Evolutionary conservation across 2,113 vertebrate genomes (phyloP).

Genomic region (Phoxinus phoxinus): DNA sequence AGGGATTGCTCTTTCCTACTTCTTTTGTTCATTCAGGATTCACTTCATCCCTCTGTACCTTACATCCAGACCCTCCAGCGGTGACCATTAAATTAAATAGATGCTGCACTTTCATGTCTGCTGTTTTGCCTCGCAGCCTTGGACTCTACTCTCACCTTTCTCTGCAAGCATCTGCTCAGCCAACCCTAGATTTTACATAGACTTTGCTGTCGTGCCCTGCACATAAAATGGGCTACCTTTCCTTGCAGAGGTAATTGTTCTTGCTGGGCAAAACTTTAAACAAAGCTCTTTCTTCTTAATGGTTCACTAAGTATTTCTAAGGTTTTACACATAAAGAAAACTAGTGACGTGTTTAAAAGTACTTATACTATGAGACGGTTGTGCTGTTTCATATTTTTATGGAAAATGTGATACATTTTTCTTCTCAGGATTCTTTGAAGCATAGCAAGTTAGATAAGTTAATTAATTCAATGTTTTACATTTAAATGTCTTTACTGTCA

Average conservation of each 20-base stretch:
- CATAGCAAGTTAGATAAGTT: no score
- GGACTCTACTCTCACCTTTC: slow-evolving; percentile 44
- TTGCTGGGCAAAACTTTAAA: slow-evolving; percentile 1
- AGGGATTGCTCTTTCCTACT: slow-evolving; percentile 33
- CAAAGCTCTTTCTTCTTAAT: not conserved
- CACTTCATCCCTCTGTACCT: slow-evolving; percentile 13
- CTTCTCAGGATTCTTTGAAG: not conserved
- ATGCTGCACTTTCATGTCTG: slow-evolving; percentile 43
- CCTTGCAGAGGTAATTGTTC: slow-evolving; percentile 22
- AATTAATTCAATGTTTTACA: no score
- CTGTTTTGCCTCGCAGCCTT: slow-evolving; percentile 39
- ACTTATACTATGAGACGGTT: not conserved
- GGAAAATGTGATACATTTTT: no score
- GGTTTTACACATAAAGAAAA: not conserved
- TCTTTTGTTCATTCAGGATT: slow-evolving; percentile 35
- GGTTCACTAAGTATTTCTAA: not conserved
- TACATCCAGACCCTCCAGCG: slow-evolving; percentile 15
- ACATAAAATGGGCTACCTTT: slow-evolving; percentile 14
- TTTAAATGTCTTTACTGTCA: not conserved
- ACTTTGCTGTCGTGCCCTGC: slow-evolving; percentile 12
- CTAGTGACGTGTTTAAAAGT: not conserved
- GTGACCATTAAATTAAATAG: slow-evolving; percentile 45
- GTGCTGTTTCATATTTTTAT: not conserved
- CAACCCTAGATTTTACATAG: slow-evolving; percentile 41
- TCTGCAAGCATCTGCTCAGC: slow-evolving; percentile 46